Percentiles rank a stretch among this genome's conserved stretches.
Conservation (phyloP, 37 sponge, comb jelly and placozoan species). For the Trichoplax adhaerens region DNA sequence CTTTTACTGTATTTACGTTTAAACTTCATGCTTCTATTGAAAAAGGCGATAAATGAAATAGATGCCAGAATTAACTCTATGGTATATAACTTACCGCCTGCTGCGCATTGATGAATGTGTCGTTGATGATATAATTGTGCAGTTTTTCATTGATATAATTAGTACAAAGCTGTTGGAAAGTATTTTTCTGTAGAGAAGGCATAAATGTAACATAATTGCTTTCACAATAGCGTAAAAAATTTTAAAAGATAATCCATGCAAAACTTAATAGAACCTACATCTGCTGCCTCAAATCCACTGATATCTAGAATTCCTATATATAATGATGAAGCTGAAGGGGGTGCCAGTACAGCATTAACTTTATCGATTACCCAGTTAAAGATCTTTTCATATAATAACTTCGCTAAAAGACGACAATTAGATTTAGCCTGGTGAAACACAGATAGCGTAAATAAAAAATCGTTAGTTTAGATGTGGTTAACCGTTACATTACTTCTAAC, state of each 20-base stretch:
- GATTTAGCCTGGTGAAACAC: constrained; percentile 24
- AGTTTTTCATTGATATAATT: constrained; percentile 93
- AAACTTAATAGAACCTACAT: too few relatives aligned
- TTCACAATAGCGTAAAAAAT: too few relatives aligned
- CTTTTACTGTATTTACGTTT: too few relatives aligned
- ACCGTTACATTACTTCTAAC: too few relatives aligned
- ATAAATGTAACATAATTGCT: too few relatives aligned
- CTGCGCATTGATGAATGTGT: constrained; percentile 80
- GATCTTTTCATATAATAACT: constrained; percentile 79
- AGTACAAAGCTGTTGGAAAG: constrained; percentile 94
- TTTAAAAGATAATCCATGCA: too few relatives aligned
- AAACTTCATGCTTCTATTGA: too few relatives aligned
- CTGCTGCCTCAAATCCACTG: constrained; percentile 44
- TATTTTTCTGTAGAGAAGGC: constrained; percentile 37
- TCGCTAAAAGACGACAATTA: constrained; percentile 86
- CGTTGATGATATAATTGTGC: constrained; percentile 92
- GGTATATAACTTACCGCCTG: constrained; percentile 38
- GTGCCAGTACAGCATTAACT: constrained; percentile 80
- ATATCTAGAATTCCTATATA: constrained; percentile 94
- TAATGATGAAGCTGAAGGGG: constrained; percentile 37
- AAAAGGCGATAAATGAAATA: too few relatives aligned
- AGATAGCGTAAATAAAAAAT: too few relatives aligned
- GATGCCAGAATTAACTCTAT: background rate
- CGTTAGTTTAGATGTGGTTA: too few relatives aligned
- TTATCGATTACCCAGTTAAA: constrained; percentile 83